phyloP scores from a whole-genome alignment of 2,113 vertebrate species.

The Cynopterus brachyotis region DNA sequence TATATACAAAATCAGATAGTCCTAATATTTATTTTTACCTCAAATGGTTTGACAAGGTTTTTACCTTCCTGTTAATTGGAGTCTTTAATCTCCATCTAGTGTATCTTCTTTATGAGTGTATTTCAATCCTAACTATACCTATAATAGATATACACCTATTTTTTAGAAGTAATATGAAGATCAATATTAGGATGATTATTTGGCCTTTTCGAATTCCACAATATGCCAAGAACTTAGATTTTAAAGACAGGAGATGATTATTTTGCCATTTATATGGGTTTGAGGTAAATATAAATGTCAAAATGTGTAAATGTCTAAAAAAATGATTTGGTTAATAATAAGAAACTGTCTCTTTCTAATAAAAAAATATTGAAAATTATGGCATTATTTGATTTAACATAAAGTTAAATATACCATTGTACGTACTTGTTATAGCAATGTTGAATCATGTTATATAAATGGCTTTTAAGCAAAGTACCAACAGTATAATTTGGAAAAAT shows the following conservation, averaged over 20 bases:
- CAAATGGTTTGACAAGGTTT: background rate
- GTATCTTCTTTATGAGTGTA: background rate
- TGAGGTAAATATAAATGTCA: background rate
- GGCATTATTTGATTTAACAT: background rate
- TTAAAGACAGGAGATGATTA: background rate
- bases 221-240: background rate
- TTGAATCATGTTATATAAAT: background rate
- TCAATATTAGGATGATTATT: background rate
- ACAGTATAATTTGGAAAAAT: slow-evolving; percentile 21
- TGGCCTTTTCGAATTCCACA: background rate
- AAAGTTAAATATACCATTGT: slow-evolving; percentile 2
- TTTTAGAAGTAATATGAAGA: background rate
- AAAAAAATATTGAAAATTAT: slow-evolving; percentile 12
- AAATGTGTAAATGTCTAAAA: background rate
- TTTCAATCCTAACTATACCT: background rate
- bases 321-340: background rate
- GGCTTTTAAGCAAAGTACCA: background rate
- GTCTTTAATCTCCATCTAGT: background rate
- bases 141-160: background rate
- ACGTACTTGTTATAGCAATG: background rate
- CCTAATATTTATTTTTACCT: background rate
- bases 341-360: background rate
- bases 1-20: background rate
- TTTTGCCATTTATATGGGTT: background rate
- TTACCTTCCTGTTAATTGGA: background rate